Base-by-base conservation (phyloP, 2,797 vertebrate species). In the Vultur gryphus region DNA sequence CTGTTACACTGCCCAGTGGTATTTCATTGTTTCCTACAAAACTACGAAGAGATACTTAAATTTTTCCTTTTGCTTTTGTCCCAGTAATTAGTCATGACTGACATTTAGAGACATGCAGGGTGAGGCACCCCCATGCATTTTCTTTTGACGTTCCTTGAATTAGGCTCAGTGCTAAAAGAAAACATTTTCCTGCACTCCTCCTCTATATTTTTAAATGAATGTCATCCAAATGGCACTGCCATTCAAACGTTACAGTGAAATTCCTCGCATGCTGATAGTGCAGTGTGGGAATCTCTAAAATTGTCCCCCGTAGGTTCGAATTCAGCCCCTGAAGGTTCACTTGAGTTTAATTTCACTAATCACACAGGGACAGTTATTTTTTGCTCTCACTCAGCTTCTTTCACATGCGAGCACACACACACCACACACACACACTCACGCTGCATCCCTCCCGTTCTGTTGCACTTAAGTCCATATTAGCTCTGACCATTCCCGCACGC, bases 321-420 rank as follows among this genome's bases (percentile, higher is more conserved):
- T 87, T 95, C 66, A 96, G 62, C 67, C 81, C 67, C 64, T 51
- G 81, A 78, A 94, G 81, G 81, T 95, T 94, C 87, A 59, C 78
- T 96, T 93, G 67, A 86, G 92, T 90, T 97, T 96, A 93, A 94
- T 95, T 94, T 95, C 86, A 66, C 82, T 92, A 92, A 94, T 92
- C 95, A 85, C 87, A 84, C 25, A 0, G 79, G 93, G 93, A 96
- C 48, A 31, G 90, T 93, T 95, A 96, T 96, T 97, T 96, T 97
- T 87, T 29, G 55, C 85, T 96, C 70, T 86, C 11, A 1, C 73
- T 96, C 83, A 67, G 85, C 89, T 94, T 89, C 65, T 92, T 94
- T 66, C 94, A 64, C 90, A 57, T 67, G 52, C 59, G 0, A 83
- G 55, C 69, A 11, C 6, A 3, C 70, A 9, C 71, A n/a, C 46